Base-by-base conservation (phyloP, 2,888 invertebrate species). In the Germaria angustata region DNA sequence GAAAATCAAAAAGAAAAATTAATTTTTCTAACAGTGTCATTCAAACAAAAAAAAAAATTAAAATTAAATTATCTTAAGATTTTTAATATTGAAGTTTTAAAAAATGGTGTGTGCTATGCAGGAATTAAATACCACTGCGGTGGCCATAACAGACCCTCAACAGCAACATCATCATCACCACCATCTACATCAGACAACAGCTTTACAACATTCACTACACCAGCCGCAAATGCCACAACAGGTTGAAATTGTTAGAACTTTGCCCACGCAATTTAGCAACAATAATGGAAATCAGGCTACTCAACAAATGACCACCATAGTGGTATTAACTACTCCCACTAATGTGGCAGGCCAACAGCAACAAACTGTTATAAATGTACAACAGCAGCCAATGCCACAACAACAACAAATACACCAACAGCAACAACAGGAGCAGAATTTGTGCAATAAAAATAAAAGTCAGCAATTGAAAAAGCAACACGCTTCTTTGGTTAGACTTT, bases 401-500 rank as follows among this genome's bases (percentile, higher is more conserved):
- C 63, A 72, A 85, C 63, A 46, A 13, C 75, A 44, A 57, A 71
- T 34, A 20, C 85, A 69, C 13, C 86, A 84, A 24, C 85, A 83
- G n/a, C 73, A 84, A 8, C 86, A 85, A 13, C 88, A 84, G 4
- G 85, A 84, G 9, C 81, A 85, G 22, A 68, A 78, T 20, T 75
- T 85, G 36, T 66, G 69, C 49, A 53, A 65, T n/a, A 63, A 51
- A 2, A 81, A 82, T 49, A 89, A 89, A 85, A 91, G 90, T 85
- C 90, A 90, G 84, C 89, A 90, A 84, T 86, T 94, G 89, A 94
- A 94, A 90, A 93, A 93, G 86, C 92, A 93, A 89, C 94, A 94
- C 88, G 93, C 93, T 88, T 94, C 93, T 88, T 91, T 94, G 88
- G 94, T 94, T 89, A 93, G 93, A 92, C 92, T 94, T 91, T 90